phyloP scores from a whole-genome alignment of 1,140 invertebrate genomes.

The Panagrolaimus sp. region DNA sequence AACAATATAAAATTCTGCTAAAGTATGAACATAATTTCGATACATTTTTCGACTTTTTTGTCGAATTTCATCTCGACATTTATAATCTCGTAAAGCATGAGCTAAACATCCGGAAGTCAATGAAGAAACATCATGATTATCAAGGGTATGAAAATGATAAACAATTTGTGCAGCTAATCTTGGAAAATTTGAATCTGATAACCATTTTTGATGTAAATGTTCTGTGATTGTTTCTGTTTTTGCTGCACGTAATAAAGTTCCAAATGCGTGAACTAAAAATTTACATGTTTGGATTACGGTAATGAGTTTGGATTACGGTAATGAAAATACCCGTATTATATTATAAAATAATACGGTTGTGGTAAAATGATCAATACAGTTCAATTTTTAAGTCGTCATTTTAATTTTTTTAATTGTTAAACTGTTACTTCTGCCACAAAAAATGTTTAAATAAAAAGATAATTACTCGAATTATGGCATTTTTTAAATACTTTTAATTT shows the following conservation, averaged over 20 bases:
- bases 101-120: constrained; percentile 5
- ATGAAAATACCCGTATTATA: too few species aligned
- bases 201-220: constrained; percentile 17
- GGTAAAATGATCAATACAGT: not conserved
- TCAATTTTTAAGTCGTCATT: too few species aligned
- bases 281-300: not conserved
- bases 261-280: not conserved
- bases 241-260: not conserved
- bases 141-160: constrained; percentile 4
- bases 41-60: not conserved
- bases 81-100: constrained; percentile 3
- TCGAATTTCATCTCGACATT: not conserved
- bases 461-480: too few species aligned
- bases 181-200: constrained; percentile 7
- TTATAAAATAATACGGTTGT: not conserved
- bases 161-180: constrained; percentile 7
- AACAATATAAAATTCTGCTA: constrained; percentile 11
- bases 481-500: too few species aligned
- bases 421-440: too few species aligned
- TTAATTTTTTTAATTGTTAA: too few species aligned
- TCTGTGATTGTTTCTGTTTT: constrained; percentile 4
- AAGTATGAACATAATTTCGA: constrained; percentile 2
- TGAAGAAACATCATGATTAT: constrained; percentile 12
- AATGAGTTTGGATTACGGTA: too few species aligned
- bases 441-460: too few species aligned